A percentile compares a stretch with the other conserved stretches of the same genome.
phyloP scores from a whole-genome alignment of 2,888 invertebrate species.

The Cantharis flavilabris region DNA sequence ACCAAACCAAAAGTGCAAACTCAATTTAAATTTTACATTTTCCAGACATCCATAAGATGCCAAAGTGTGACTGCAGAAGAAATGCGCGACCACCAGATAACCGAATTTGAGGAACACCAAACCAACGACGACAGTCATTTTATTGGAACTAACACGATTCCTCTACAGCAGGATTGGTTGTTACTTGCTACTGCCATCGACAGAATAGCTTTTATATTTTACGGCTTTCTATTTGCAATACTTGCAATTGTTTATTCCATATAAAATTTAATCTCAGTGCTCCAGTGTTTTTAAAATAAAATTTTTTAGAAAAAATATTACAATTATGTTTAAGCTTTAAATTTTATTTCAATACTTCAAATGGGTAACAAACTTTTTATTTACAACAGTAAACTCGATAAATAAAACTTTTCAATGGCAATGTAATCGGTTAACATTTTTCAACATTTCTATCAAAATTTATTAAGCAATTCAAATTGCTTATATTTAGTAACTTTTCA shows the following conservation, averaged over 20 bases:
- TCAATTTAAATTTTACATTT: background rate
- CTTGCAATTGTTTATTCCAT: slow-evolving; percentile 59
- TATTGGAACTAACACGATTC: slow-evolving; percentile 40
- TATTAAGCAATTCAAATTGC: background rate
- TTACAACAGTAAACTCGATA: background rate
- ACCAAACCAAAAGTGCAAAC: background rate
- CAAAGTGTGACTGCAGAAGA: slow-evolving; percentile 53
- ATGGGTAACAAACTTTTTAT: background rate
- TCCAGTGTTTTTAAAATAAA: background rate
- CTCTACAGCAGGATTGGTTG: slow-evolving; percentile 66
- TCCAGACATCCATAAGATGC: slow-evolving; percentile 39
- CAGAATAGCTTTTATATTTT: slow-evolving; percentile 63
- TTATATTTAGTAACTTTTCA: background rate
- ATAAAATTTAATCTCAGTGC: slow-evolving; percentile 35
- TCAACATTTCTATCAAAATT: background rate
- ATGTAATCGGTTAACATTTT: background rate
- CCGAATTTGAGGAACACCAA: slow-evolving; percentile 50
- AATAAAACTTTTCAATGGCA: background rate
- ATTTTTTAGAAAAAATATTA: background rate
- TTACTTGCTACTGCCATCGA: slow-evolving; percentile 67
- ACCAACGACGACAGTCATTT: slow-evolving; percentile 53
- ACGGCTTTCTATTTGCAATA: slow-evolving; percentile 60
- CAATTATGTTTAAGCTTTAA: background rate
- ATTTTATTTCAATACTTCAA: background rate
- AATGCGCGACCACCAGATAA: slow-evolving; percentile 54